Conservation (phyloP, 2,888 invertebrate genomes). For the Hemistola chrysoprasaria region DNA sequence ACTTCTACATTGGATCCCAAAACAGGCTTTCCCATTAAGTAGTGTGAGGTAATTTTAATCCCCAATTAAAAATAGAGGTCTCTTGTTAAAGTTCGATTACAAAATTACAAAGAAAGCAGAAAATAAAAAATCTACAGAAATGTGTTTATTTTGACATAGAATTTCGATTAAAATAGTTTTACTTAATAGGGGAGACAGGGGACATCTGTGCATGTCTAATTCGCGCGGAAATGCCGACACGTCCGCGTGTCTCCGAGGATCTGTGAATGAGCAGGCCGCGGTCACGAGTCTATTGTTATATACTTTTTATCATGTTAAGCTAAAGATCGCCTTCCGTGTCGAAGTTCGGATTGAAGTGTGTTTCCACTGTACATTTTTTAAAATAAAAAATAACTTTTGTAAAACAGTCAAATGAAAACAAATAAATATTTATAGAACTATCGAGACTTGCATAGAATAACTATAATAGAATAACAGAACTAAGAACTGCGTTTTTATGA, state of each 20-base stretch:
- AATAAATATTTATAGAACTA: too few species aligned
- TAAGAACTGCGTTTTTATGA: too few species aligned
- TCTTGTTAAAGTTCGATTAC: too few species aligned
- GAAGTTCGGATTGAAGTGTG: conserved; percentile 53
- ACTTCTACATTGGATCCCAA: too few species aligned
- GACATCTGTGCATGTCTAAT: conserved; percentile 31
- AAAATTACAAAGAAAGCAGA: too few species aligned
- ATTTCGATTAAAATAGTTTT: not conserved
- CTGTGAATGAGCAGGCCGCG: conserved; percentile 55
- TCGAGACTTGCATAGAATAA: too few species aligned
- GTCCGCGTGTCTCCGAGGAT: conserved; percentile 59
- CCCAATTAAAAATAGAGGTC: too few species aligned
- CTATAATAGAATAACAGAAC: too few species aligned
- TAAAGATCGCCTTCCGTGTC: conserved; percentile 61
- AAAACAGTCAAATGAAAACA: too few species aligned
- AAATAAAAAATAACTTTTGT: too few species aligned
- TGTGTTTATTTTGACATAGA: not conserved
- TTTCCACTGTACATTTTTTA: conserved; percentile 43
- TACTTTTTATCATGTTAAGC: conserved; percentile 58
- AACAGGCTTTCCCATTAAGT: too few species aligned
- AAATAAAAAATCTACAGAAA: not conserved
- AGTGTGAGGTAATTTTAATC: too few species aligned
- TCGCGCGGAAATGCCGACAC: conserved; percentile 64
- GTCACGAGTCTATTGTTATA: conserved; percentile 67
- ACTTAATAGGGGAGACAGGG: not conserved